Evolutionary conservation across 2,888 invertebrate genomes (phyloP).

Genomic region (Lottia scabra): DNA sequence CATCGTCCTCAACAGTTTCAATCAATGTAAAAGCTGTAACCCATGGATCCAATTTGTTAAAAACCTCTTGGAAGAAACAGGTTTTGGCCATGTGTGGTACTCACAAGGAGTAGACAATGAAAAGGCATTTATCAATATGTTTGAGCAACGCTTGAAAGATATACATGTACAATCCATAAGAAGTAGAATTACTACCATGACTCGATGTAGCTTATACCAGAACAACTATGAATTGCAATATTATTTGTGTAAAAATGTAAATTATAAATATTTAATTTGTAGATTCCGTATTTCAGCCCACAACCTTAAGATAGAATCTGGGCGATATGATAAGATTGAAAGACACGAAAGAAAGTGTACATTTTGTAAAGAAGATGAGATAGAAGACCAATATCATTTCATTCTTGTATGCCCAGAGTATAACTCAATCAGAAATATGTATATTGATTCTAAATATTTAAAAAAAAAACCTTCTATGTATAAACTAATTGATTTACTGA

Average conservation of each 20-base stretch:
- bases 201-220: background rate
- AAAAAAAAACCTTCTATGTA: too few relatives aligned
- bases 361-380: conserved; percentile 6
- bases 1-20: background rate
- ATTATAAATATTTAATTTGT: too few relatives aligned
- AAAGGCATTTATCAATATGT: background rate
- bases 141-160: background rate
- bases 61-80: background rate
- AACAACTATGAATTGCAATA: too few relatives aligned
- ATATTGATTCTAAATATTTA: too few relatives aligned
- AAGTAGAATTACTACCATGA: background rate
- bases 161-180: background rate
- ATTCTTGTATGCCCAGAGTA: conserved; percentile 8
- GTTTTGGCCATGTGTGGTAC: background rate
- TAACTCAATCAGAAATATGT: too few relatives aligned
- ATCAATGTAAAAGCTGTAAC: background rate
- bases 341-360: conserved; percentile 5
- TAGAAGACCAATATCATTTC: conserved; percentile 13
- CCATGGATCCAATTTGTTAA: background rate
- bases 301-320: conserved; percentile 7
- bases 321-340: conserved; percentile 3
- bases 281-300: conserved; percentile 10
- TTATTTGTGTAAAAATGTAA: background rate
- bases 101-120: background rate
- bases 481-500: too few relatives aligned